Conservation (phyloP, 2,888 invertebrate species). For the Zeuzera pyrina region DNA sequence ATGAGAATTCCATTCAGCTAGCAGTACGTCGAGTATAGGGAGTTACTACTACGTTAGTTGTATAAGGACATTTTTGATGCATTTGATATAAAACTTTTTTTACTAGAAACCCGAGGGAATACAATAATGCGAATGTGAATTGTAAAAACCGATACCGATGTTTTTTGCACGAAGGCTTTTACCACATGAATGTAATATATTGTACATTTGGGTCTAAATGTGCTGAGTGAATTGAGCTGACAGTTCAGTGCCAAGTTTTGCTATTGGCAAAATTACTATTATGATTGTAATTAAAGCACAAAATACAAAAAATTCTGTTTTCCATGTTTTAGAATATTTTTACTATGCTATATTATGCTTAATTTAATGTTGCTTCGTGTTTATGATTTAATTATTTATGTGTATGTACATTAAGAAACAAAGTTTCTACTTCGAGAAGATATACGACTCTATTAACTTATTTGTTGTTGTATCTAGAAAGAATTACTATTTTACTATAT, state of each 20-base stretch:
- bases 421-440: slow-evolving; percentile 64
- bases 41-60: slow-evolving; percentile 69
- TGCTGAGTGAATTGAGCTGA: slow-evolving; percentile 68
- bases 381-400: slow-evolving; percentile 62
- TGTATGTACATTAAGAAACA: slow-evolving; percentile 56
- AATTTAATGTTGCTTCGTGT: slow-evolving; percentile 70
- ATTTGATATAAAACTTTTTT: slow-evolving; percentile 72
- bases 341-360: slow-evolving; percentile 62
- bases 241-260: slow-evolving; percentile 67
- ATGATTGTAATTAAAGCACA: slow-evolving; percentile 48
- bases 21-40: slow-evolving; percentile 54
- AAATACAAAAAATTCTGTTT: slow-evolving; percentile 45
- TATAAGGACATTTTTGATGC: slow-evolving; percentile 73
- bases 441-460: slow-evolving; percentile 56
- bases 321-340: slow-evolving; percentile 62
- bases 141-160: slow-evolving; percentile 63
- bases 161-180: slow-evolving; percentile 66
- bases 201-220: slow-evolving; percentile 72
- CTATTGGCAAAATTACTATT: slow-evolving; percentile 57
- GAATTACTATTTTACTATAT: slow-evolving; percentile 32
- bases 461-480: slow-evolving; percentile 54
- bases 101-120: slow-evolving; percentile 63
- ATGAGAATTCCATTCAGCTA: slow-evolving; percentile 58
- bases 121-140: slow-evolving; percentile 58
- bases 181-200: slow-evolving; percentile 70